Evolutionary conservation across 2,888 invertebrate species (phyloP).

Genomic region (Erynnis tages): DNA sequence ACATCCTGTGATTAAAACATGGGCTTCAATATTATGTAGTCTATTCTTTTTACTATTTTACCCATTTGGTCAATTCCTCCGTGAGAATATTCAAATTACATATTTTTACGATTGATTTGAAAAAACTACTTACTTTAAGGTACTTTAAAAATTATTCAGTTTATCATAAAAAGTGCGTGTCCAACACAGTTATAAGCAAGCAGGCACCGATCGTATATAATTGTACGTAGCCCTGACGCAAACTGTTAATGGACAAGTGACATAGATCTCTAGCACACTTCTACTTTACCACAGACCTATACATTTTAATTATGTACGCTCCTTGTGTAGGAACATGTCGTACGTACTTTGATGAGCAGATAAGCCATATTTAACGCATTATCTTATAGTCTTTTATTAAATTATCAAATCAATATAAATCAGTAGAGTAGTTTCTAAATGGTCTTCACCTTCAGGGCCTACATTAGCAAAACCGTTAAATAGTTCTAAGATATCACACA

Average conservation of each 20-base stretch:
- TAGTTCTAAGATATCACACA: too few relatives aligned
- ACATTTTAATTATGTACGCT: slow-evolving; percentile 1
- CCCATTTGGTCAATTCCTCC: too few relatives aligned
- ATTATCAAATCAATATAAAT: too few relatives aligned
- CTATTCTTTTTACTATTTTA: too few relatives aligned
- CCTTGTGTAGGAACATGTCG: neutral
- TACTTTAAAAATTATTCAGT: neutral
- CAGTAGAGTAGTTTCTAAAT: too few relatives aligned
- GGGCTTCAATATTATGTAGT: slow-evolving; percentile 7
- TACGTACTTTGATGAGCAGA: neutral
- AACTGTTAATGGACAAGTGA: slow-evolving; percentile 57
- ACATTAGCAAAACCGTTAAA: too few relatives aligned
- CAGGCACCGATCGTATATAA: slow-evolving; percentile 42
- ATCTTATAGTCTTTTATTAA: too few relatives aligned
- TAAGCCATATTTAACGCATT: too few relatives aligned
- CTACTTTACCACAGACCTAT: slow-evolving; percentile 15
- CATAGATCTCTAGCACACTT: slow-evolving; percentile 54
- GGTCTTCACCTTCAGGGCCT: too few relatives aligned
- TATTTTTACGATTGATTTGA: too few relatives aligned
- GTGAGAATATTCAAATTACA: too few relatives aligned
- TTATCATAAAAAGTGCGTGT: slow-evolving; percentile 34
- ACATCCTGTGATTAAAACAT: slow-evolving; percentile 26
- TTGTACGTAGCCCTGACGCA: slow-evolving; percentile 50
- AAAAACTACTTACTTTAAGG: too few relatives aligned
- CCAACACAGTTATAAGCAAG: slow-evolving; percentile 29